These are phyloP conservation scores for Tetranychus piercei DNA, from an alignment of 2,888 invertebrate genomes.

Conservation along the genomic window DNA sequence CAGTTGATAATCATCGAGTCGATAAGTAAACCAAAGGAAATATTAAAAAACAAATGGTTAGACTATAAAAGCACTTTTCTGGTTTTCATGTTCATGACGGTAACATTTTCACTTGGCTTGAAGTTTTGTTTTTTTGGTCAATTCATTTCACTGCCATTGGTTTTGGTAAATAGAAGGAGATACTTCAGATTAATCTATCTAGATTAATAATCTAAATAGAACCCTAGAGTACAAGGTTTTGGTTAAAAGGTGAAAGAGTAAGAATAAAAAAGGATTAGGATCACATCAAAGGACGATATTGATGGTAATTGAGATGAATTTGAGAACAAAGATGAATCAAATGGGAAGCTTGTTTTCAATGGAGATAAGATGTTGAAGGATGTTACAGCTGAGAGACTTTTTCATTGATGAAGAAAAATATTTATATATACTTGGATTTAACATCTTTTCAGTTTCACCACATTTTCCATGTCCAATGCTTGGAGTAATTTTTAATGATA, in stretches of 20 bases:
- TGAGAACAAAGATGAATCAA: no score
- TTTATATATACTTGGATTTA: background rate
- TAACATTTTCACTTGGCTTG: background rate
- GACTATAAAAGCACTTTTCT: background rate
- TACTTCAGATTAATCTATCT: no score
- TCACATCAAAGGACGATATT: no score
- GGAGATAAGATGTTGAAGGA: background rate
- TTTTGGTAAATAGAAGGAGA: background rate
- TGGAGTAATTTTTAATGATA: background rate
- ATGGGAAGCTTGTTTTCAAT: no score
- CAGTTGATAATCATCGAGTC: no score
- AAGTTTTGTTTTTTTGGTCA: background rate
- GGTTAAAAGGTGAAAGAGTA: no score
- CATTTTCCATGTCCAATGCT: constrained; percentile 1
- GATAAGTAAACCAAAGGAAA: background rate
- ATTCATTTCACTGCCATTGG: background rate
- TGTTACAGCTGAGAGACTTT: background rate
- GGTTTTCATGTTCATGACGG: background rate
- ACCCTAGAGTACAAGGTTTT: no score
- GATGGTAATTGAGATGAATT: no score
- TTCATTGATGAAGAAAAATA: background rate
- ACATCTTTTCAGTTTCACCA: background rate
- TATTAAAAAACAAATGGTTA: background rate
- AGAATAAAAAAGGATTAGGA: no score
- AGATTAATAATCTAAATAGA: no score